A percentile compares a stretch with the other conserved stretches of the same genome.
These are phyloP conservation scores for Caradrina clavipalpis DNA, from an alignment of 2,888 invertebrate genomes.

Conservation along the genomic window DNA sequence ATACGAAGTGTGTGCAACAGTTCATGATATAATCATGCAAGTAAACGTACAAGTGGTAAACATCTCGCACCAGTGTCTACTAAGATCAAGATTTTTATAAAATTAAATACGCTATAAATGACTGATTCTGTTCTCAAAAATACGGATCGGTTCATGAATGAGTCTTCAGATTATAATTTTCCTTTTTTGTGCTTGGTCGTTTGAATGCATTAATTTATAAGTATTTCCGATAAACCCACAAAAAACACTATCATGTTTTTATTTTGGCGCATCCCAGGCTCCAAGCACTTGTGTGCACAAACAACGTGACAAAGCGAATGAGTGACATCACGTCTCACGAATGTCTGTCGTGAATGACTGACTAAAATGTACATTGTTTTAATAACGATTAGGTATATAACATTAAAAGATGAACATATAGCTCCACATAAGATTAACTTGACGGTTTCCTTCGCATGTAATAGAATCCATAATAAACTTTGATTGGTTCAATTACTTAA, in stretches of 20 bases:
- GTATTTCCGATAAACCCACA: conserved; percentile 72
- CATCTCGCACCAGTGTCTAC: background rate
- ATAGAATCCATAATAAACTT: conserved; percentile 71
- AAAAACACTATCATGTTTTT: conserved; percentile 82
- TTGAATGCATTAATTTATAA: conserved; percentile 48
- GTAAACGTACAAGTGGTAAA: conserved; percentile 6
- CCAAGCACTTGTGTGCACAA: conserved; percentile 75
- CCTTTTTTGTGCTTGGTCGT: conserved; percentile 54
- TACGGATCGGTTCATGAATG: conserved; percentile 51
- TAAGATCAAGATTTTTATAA: background rate
- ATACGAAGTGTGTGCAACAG: conserved; percentile 25
- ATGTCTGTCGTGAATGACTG: conserved; percentile 69
- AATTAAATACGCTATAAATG: background rate
- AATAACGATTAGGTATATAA: conserved; percentile 35
- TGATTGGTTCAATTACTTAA: conserved; percentile 82
- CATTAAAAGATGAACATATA: conserved; percentile 12
- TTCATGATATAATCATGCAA: conserved; percentile 26
- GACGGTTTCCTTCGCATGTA: conserved; percentile 65
- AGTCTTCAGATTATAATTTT: conserved; percentile 51
- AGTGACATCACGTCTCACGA: conserved; percentile 84
- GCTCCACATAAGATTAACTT: conserved; percentile 65
- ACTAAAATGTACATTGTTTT: conserved; percentile 63
- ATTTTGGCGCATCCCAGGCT: conserved; percentile 76
- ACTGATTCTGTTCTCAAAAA: conserved; percentile 7
- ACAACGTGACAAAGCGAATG: conserved; percentile 79